Percentiles rank a stretch among this genome's conserved stretches.
phyloP scores from a whole-genome alignment of 2,888 invertebrate species.

The Archips xylosteana region DNA sequence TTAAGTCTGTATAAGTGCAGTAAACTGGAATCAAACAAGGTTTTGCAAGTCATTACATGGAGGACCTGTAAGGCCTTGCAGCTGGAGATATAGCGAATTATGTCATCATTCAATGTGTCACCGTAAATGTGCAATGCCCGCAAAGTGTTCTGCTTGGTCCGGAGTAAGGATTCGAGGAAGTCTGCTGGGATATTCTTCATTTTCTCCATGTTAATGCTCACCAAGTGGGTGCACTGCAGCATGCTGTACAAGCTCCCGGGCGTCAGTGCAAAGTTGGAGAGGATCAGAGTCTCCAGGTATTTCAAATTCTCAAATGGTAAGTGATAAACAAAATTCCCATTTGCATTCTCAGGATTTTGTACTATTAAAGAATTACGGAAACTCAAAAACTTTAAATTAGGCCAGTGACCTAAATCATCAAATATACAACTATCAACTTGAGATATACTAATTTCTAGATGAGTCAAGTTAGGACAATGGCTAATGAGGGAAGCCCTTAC shows the following conservation, averaged over 20 bases:
- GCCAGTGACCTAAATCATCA: conserved; percentile 81
- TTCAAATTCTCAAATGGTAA: conserved; percentile 81
- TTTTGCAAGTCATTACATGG: conserved; percentile 83
- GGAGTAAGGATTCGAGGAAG: conserved; percentile 77
- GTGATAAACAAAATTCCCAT: conserved; percentile 81
- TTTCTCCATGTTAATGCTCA: conserved; percentile 83
- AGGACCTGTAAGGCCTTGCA: conserved; percentile 75
- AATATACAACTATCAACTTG: conserved; percentile 84
- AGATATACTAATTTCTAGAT: conserved; percentile 84
- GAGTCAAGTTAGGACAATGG: conserved; percentile 82
- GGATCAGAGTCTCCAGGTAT: conserved; percentile 74
- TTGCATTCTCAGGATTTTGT: conserved; percentile 75
- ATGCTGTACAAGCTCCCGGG: conserved; percentile 79
- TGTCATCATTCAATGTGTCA: conserved; percentile 81
- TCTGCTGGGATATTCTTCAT: conserved; percentile 84
- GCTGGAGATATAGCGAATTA: conserved; percentile 74
- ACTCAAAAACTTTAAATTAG: conserved; percentile 80
- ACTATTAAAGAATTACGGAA: conserved; percentile 82
- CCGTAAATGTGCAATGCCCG: conserved; percentile 80
- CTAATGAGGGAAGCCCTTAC: conserved; percentile 79
- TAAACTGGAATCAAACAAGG: conserved; percentile 81
- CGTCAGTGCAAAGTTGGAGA: conserved; percentile 82
- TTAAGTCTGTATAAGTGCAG: conserved; percentile 75
- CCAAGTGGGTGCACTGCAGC: conserved; percentile 78
- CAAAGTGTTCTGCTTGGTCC: conserved; percentile 72